Conservation (phyloP, 2,888 invertebrate genomes). For the Cinara cedri region DNA sequence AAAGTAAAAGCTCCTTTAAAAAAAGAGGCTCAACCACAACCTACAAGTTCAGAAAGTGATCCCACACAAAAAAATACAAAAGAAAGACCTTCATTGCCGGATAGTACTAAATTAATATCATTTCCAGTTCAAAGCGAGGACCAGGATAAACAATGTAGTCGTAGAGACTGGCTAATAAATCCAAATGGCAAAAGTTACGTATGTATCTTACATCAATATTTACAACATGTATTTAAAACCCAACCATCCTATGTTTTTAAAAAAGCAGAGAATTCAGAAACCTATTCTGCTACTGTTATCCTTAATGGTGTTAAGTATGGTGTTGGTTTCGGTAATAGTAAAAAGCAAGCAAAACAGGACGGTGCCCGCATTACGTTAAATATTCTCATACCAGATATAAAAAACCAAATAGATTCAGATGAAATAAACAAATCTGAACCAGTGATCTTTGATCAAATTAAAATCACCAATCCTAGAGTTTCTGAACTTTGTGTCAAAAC, state of each 20-base stretch:
- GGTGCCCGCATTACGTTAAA: slow-evolving; percentile 89
- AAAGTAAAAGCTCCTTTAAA: background rate
- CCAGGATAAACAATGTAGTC: slow-evolving; percentile 41
- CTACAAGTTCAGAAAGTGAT: background rate
- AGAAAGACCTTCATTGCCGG: slow-evolving; percentile 83
- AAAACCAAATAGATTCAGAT: slow-evolving; percentile 76
- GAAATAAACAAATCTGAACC: slow-evolving; percentile 8
- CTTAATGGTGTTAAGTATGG: slow-evolving; percentile 94
- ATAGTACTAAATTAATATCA: slow-evolving; percentile 90
- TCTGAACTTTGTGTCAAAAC: slow-evolving; percentile 95
- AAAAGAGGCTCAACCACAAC: too few relatives aligned
- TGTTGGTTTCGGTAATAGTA: slow-evolving; percentile 90
- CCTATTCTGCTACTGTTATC: slow-evolving; percentile 91
- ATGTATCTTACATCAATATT: slow-evolving; percentile 96
- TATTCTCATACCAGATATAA: slow-evolving; percentile 91
- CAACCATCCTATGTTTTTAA: slow-evolving; percentile 92
- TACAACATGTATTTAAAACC: slow-evolving; percentile 90
- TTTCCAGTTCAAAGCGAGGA: slow-evolving; percentile 69
- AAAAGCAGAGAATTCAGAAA: slow-evolving; percentile 90
- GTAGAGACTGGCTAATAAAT: slow-evolving; percentile 93
- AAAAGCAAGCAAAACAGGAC: slow-evolving; percentile 93
- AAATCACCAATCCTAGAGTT: slow-evolving; percentile 91
- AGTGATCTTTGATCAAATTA: slow-evolving; percentile 80
- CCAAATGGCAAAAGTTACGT: slow-evolving; percentile 95
- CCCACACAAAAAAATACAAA: slow-evolving; percentile 68